Base-by-base conservation (phyloP, 2,888 invertebrate species). In the Lepas anatifera region DNA sequence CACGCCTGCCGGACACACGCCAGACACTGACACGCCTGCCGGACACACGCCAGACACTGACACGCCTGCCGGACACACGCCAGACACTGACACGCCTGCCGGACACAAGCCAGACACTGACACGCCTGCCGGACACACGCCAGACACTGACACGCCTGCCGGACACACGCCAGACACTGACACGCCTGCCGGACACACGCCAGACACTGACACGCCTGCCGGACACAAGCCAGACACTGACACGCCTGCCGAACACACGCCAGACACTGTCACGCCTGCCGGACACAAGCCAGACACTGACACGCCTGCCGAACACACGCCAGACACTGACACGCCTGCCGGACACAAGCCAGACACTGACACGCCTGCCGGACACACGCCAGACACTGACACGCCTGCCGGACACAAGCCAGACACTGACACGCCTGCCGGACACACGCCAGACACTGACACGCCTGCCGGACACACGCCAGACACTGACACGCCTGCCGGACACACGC, bases 1-100 rank as follows among this genome's bases (percentile, higher is more conserved):
- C 84, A 81, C 1, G 84, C 81, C 84, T 85, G 74, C 13, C 37
- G 41, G 25, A n/a, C 25, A n/a, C 37, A 46, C 25, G 35, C 63
- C 32, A 68, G n/a, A n/a, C n/a, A n/a, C n/a, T n/a, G 82, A 50
- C 84, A 81, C 1, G 84, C 81, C 84, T 85, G 74, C 13, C 37
- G 41, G 25, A n/a, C 25, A n/a, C 37, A 46, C 25, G 35, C 63
- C 32, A 68, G n/a, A n/a, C n/a, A n/a, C n/a, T n/a, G 82, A 50
- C 84, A 81, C 1, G 84, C 81, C 84, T 85, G 74, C 13, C 37
- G 41, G 25, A n/a, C 25, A n/a, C 37, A 46, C 25, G 35, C 63
- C 32, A 68, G n/a, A n/a, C n/a, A n/a, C n/a, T n/a, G 82, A 50
- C 84, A 81, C 1, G 84, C 81, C 84, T 85, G 74, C 13, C 37